Evolutionary conservation across 1,140 invertebrate species (phyloP).

Genomic region (Drosophila triauraria): DNA sequence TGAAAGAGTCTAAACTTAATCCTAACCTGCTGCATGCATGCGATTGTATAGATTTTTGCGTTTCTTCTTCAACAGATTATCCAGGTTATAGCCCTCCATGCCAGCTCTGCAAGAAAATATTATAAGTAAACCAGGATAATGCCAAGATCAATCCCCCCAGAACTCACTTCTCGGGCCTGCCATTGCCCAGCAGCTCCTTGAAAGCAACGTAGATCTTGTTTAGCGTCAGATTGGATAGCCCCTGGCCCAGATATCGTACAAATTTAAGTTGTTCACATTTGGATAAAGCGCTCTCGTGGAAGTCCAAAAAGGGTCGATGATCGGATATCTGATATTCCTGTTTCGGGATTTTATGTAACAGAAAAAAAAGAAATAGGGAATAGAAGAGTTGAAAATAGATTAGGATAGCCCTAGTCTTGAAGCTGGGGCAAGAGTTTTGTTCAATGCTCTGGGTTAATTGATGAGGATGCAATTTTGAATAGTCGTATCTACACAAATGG

Average conservation of each 20-base stretch:
- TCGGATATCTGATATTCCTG: conserved; percentile 85
- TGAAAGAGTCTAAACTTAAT: neutral
- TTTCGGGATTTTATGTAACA: neutral
- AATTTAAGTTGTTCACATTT: conserved; percentile 85
- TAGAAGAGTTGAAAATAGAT: conserved; percentile 16
- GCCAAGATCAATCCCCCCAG: no score
- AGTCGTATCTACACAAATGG: conserved; percentile 29
- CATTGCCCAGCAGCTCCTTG: conserved; percentile 74
- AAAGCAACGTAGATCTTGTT: conserved; percentile 84
- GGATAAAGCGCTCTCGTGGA: conserved; percentile 85
- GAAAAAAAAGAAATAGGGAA: conserved; percentile 11
- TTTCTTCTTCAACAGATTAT: conserved; percentile 78
- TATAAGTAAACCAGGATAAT: neutral
- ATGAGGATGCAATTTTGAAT: conserved; percentile 72
- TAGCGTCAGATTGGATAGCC: conserved; percentile 84
- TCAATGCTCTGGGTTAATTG: conserved; percentile 46
- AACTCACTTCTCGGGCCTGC: conserved; percentile 77
- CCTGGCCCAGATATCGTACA: conserved; percentile 85
- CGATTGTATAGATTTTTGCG: conserved; percentile 82
- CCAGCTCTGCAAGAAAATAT: conserved; percentile 22
- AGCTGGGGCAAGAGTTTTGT: conserved; percentile 71
- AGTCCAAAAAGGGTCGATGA: conserved; percentile 85
- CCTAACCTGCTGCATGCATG: conserved; percentile 73
- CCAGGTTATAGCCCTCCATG: conserved; percentile 77
- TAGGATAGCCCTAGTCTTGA: conserved; percentile 1